Percentiles rank a stretch among this genome's conserved stretches.
These are phyloP conservation scores for Drusus annulatus DNA, from an alignment of 1,140 invertebrate species.

Conservation along the genomic window DNA sequence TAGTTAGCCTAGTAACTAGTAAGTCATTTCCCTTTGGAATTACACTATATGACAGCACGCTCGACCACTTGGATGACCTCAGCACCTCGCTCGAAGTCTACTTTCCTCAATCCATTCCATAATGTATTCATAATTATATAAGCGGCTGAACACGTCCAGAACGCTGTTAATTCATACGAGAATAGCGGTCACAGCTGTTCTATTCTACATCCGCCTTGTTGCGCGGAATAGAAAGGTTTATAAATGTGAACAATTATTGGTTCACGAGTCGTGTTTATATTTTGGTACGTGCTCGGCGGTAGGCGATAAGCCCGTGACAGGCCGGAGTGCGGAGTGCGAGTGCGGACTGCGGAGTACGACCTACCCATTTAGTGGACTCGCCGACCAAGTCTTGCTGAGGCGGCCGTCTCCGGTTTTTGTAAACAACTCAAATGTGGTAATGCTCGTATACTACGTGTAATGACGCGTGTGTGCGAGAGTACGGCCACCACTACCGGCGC, in stretches of 20 bases:
- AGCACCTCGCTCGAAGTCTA: not conserved
- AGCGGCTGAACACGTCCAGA: not conserved
- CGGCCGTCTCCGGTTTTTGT: slow-evolving; percentile 35
- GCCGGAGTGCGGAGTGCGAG: no score
- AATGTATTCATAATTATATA: slow-evolving; percentile 13
- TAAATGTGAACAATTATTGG: slow-evolving; percentile 29
- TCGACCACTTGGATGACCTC: not conserved
- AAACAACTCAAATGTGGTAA: slow-evolving; percentile 46
- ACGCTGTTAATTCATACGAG: slow-evolving; percentile 4
- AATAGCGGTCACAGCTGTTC: slow-evolving; percentile 17
- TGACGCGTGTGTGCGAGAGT: slow-evolving; percentile 44
- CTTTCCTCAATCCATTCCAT: slow-evolving; percentile 19
- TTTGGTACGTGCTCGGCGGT: slow-evolving; percentile 18
- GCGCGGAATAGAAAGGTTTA: slow-evolving; percentile 14
- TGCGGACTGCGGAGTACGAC: not conserved
- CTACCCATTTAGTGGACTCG: slow-evolving; percentile 35
- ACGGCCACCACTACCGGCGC: slow-evolving; percentile 22
- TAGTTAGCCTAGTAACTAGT: no score
- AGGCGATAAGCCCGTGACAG: no score
- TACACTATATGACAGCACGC: not conserved
- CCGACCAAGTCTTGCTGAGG: not conserved
- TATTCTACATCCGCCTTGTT: slow-evolving; percentile 14
- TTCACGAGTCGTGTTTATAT: slow-evolving; percentile 30
- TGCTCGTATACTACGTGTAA: slow-evolving; percentile 38
- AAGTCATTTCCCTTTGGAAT: no score